Conservation (phyloP, 2,888 invertebrate genomes). For the Lypha dubia region DNA sequence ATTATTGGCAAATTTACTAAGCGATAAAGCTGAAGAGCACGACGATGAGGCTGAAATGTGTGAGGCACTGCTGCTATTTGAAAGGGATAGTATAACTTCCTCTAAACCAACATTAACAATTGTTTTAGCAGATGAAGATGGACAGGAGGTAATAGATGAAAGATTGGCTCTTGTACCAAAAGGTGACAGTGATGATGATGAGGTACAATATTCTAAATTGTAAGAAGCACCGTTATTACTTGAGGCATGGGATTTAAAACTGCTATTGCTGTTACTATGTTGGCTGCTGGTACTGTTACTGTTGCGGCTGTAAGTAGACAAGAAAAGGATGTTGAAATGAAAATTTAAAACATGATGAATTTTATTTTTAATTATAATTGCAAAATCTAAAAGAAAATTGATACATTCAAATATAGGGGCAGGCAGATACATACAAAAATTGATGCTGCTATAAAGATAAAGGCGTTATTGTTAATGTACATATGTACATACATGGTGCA, state of each 20-base stretch:
- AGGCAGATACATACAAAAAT: conserved; percentile 24
- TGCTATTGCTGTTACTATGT: conserved; percentile 71
- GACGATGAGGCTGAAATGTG: conserved; percentile 68
- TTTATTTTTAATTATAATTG: conserved; percentile 41
- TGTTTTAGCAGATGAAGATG: conserved; percentile 70
- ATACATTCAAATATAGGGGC: conserved; percentile 70
- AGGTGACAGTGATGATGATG: conserved; percentile 73
- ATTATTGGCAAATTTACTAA: conserved; percentile 58
- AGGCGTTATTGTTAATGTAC: conserved; percentile 67
- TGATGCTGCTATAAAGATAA: conserved; percentile 57
- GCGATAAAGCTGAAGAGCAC: conserved; percentile 63
- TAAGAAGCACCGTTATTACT: conserved; percentile 69
- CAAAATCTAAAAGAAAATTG: conserved; percentile 66
- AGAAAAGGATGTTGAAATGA: conserved; percentile 25
- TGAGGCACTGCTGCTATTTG: conserved; percentile 65
- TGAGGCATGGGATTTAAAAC: conserved; percentile 69
- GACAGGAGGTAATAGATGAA: conserved; percentile 67
- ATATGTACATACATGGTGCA: conserved; percentile 3
- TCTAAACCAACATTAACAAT: conserved; percentile 69
- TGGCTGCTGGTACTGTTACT: conserved; percentile 75
- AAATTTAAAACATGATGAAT: conserved; percentile 55
- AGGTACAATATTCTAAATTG: conserved; percentile 73
- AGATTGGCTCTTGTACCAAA: conserved; percentile 65
- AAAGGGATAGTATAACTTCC: conserved; percentile 68
- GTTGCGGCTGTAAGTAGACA: conserved; percentile 71